Percentiles rank a stretch among this genome's conserved stretches.
These are phyloP conservation scores for Phocides pigmalion DNA, from an alignment of 1,140 invertebrate species.

Conservation along the genomic window DNA sequence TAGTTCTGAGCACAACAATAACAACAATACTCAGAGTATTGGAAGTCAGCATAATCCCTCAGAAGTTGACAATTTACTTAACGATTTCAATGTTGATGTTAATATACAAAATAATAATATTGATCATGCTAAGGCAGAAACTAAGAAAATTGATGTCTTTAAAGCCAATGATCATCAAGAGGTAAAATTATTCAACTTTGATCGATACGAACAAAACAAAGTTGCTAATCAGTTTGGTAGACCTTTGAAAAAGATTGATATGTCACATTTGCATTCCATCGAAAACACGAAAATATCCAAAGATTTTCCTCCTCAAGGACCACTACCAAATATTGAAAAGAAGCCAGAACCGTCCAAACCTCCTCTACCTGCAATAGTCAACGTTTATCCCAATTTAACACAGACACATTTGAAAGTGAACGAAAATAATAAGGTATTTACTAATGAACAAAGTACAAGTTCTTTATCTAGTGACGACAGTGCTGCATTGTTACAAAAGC, in stretches of 20 bases:
- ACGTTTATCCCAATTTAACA: constrained; percentile 76
- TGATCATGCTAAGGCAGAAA: constrained; percentile 44
- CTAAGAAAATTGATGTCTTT: constrained; percentile 46
- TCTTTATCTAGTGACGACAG: constrained; percentile 82
- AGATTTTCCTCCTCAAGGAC: constrained; percentile 62
- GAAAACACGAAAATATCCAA: constrained; percentile 79
- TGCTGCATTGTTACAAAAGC: constrained; percentile 82
- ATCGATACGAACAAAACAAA: constrained; percentile 79
- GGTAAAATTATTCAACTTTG: constrained; percentile 82
- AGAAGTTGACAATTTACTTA: constrained; percentile 69
- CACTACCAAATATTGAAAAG: constrained; percentile 49
- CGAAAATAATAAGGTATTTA: constrained; percentile 75
- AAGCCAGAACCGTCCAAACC: constrained; percentile 51
- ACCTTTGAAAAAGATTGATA: constrained; percentile 74
- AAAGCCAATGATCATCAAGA: constrained; percentile 65
- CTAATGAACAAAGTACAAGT: constrained; percentile 81
- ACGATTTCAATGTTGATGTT: constrained; percentile 60
- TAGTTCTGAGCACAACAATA: constrained; percentile 65
- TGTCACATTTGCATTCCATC: constrained; percentile 73
- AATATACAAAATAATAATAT: constrained; percentile 44
- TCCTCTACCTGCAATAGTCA: constrained; percentile 63
- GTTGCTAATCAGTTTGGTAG: constrained; percentile 60
- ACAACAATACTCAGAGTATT: constrained; percentile 66
- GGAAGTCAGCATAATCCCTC: constrained; percentile 61
- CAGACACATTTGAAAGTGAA: constrained; percentile 78